A percentile compares a stretch with the other conserved stretches of the same genome.
phyloP scores from a whole-genome alignment of 2,888 invertebrate genomes.

The Beris chalybata region DNA sequence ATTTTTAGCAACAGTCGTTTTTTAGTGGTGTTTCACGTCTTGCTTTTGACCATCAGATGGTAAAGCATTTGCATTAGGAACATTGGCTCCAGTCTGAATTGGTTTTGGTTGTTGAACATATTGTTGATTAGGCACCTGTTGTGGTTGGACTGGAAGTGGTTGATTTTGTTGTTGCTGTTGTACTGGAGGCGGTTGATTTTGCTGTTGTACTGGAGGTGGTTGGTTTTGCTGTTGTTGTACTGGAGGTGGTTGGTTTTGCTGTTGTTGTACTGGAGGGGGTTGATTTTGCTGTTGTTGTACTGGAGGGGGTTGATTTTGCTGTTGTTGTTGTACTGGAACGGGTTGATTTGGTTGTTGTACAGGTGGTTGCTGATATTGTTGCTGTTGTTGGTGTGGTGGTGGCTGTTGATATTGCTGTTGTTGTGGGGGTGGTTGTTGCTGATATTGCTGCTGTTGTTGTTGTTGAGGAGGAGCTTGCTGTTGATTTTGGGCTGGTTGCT shows the following conservation, averaged over 20 bases:
- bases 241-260: background rate
- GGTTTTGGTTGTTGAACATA: slow-evolving; percentile 4
- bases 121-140: slow-evolving; percentile 19
- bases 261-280: slow-evolving; percentile 40
- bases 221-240: background rate
- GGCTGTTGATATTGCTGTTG: slow-evolving; percentile 20
- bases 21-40: slow-evolving; percentile 16
- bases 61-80: slow-evolving; percentile 18
- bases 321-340: slow-evolving; percentile 45
- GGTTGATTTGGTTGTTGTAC: slow-evolving; percentile 47
- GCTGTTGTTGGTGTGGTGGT: background rate
- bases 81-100: slow-evolving; percentile 2
- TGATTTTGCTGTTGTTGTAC: slow-evolving; percentile 42
- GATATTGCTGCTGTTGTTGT: slow-evolving; percentile 42
- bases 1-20: background rate
- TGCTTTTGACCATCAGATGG: slow-evolving; percentile 17
- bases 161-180: slow-evolving; percentile 41
- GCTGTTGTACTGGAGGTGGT: slow-evolving; percentile 42
- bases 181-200: slow-evolving; percentile 31
- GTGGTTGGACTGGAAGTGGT: slow-evolving; percentile 12
- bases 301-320: slow-evolving; percentile 41
- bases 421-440: slow-evolving; percentile 35
- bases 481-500: slow-evolving; percentile 41
- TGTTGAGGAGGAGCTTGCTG: slow-evolving; percentile 43
- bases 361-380: slow-evolving; percentile 30